Evolutionary conservation across 2,113 vertebrate species (phyloP).

Genomic region (Ciconia stormi): DNA sequence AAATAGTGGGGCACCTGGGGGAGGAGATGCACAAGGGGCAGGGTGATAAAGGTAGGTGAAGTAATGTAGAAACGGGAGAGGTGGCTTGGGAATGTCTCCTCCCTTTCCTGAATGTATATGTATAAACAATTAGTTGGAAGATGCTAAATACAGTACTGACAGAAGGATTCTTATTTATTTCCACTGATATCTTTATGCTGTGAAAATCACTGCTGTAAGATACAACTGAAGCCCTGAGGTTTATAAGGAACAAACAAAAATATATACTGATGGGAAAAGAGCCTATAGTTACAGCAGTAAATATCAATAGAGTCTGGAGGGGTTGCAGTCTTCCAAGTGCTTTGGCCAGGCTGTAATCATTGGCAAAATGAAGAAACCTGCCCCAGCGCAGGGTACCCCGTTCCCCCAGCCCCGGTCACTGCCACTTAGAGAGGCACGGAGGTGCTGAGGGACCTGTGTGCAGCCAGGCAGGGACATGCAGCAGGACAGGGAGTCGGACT

Average conservation of each 20-base stretch:
- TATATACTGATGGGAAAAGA: background rate
- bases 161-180: background rate
- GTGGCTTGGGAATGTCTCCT: background rate
- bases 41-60: background rate
- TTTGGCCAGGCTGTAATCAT: background rate
- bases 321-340: background rate
- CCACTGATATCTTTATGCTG: background rate
- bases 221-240: background rate
- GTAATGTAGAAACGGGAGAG: background rate
- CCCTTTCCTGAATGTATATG: background rate
- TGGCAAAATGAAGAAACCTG: background rate
- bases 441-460: background rate
- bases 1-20: background rate
- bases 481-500: rapidly evolving
- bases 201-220: background rate
- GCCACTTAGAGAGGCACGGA: background rate
- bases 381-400: background rate
- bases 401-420: background rate
- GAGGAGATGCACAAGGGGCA: background rate
- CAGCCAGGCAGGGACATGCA: background rate
- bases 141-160: background rate
- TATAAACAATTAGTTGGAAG: background rate
- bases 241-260: background rate
- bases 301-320: background rate
- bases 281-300: background rate